These are phyloP conservation scores for Oncorhynchus mykiss DNA, from an alignment of 2,113 vertebrate genomes.

Conservation along the genomic window DNA sequence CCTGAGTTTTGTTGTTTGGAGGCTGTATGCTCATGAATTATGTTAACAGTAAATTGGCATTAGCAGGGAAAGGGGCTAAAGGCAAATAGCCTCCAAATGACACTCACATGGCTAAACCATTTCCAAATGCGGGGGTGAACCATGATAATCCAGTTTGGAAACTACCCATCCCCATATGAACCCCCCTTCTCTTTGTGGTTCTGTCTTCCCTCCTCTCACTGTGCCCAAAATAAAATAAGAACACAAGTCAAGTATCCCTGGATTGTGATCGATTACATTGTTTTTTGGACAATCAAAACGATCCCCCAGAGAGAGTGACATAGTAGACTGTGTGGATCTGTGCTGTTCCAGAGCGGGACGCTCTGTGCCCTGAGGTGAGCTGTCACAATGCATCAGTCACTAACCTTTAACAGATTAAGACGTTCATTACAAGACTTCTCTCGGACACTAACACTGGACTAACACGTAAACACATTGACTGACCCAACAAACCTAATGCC, in stretches of 20 bases:
- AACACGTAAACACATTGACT: neutral
- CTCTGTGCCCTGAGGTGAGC: neutral
- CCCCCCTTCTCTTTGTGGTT: neutral
- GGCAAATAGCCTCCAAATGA: neutral
- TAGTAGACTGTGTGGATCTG: no score
- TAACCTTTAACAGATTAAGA: neutral
- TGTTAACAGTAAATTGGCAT: slow-evolving; percentile 1
- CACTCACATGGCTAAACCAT: neutral
- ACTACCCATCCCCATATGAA: neutral
- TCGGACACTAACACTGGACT: neutral
- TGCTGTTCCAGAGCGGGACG: neutral
- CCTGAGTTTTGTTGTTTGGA: neutral
- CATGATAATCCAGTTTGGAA: neutral
- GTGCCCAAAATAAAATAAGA: neutral
- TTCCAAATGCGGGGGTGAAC: neutral
- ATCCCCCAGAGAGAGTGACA: no score
- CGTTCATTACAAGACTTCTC: no score
- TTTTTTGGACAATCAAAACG: no score
- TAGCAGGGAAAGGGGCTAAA: neutral
- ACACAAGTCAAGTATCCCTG: no score
- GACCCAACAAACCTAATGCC: no score
- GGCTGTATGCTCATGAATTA: slow-evolving; percentile 1
- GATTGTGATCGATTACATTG: no score
- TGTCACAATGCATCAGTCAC: neutral
- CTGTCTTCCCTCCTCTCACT: neutral